Percentiles rank a stretch among this genome's conserved stretches.
Conservation (phyloP, 2,113 vertebrate genomes). For the Rhinoderma darwinii region DNA sequence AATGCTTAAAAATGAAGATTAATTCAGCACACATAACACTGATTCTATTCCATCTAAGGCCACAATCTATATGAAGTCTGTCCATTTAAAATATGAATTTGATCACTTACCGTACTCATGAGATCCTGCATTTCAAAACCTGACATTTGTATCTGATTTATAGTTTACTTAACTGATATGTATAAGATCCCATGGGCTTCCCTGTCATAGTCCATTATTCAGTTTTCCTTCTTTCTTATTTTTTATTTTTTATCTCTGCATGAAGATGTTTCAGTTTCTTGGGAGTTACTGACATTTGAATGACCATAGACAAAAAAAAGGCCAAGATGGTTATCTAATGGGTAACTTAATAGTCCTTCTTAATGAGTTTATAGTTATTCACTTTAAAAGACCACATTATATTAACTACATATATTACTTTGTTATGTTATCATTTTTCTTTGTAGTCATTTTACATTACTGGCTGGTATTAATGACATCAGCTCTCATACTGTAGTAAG, state of each 20-base stretch:
- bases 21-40: background rate
- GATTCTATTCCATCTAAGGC: background rate
- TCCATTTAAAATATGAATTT: slow-evolving; percentile 12
- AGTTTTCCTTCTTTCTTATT: background rate
- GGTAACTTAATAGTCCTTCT: background rate
- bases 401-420: background rate
- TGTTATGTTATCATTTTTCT: background rate
- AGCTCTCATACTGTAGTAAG: background rate
- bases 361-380: background rate
- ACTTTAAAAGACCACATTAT: background rate
- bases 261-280: background rate
- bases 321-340: background rate
- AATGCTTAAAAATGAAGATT: background rate
- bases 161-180: slow-evolving; percentile 32
- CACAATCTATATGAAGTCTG: slow-evolving; percentile 7
- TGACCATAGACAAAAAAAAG: background rate
- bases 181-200: slow-evolving; percentile 20
- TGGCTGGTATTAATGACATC: background rate
- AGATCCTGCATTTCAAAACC: slow-evolving; percentile 1
- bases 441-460: background rate
- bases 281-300: background rate
- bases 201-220: slow-evolving; percentile 35
- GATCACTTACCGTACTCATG: background rate
- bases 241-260: slow-evolving; percentile 14
- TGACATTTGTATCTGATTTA: slow-evolving; percentile 36